phyloP scores from a whole-genome alignment of 2,113 vertebrate species.

The Ornithorhynchus anatinus region DNA sequence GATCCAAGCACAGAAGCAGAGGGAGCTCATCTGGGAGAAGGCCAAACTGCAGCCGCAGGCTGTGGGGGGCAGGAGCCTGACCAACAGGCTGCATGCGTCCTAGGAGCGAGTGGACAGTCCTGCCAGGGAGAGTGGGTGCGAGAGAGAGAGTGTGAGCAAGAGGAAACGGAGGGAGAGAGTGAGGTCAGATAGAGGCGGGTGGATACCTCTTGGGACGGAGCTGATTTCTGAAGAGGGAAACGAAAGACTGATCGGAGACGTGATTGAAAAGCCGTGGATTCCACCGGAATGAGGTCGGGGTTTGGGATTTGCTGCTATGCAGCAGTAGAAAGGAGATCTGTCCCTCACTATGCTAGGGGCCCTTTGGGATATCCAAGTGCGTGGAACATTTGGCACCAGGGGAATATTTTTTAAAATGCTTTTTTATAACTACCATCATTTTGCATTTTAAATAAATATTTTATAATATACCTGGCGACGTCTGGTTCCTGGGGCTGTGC shows the following conservation, averaged over 20 bases:
- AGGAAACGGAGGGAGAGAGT: not conserved
- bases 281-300: not conserved
- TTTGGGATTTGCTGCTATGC: conserved; percentile 74
- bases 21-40: conserved; percentile 18
- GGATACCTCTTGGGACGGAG: not conserved
- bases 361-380: conserved; percentile 57
- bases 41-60: not conserved
- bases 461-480: conserved; percentile 48
- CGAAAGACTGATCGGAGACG: conserved; percentile 2
- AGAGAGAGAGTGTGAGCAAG: not conserved
- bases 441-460: conserved; percentile 74
- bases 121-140: not conserved
- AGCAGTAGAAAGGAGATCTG: conserved; percentile 52
- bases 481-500: not conserved
- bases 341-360: not conserved
- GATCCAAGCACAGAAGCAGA: not conserved
- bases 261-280: not conserved
- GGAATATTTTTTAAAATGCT: conserved; percentile 60
- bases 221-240: not conserved
- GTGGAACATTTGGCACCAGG: conserved; percentile 19
- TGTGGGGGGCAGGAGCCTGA: conserved; percentile 46
- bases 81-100: conserved; percentile 78
- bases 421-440: conserved; percentile 44
- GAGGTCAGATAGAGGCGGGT: not conserved
- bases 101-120: conserved; percentile 16